A percentile compares a stretch with the other conserved stretches of the same genome.
Conservation (phyloP, 2,797 vertebrate species). For the Manis javanica region DNA sequence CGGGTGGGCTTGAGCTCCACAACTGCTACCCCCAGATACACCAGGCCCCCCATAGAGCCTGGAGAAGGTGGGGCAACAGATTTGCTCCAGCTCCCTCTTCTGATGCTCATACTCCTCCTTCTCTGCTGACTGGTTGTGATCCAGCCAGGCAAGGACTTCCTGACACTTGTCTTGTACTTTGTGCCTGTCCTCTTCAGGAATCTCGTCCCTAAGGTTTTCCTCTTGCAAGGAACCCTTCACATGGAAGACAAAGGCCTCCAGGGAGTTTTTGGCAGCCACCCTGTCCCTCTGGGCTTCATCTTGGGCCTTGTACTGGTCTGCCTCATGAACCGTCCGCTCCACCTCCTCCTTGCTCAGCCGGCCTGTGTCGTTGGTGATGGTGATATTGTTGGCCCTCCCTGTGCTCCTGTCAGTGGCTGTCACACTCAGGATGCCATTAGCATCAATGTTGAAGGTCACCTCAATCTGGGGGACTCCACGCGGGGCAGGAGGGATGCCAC, state of each 20-base stretch:
- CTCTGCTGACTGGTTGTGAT: conserved; percentile 73
- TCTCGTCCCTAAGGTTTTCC: conserved; percentile 74
- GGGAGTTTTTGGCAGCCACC: conserved; percentile 81
- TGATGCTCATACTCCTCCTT: conserved; percentile 77
- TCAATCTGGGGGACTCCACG: conserved; percentile 88
- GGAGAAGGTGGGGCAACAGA: conserved; percentile 74
- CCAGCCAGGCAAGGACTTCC: conserved; percentile 79
- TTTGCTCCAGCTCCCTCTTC: conserved; percentile 73
- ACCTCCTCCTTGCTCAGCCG: conserved; percentile 84
- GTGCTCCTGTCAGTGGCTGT: conserved; percentile 81
- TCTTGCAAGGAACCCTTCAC: conserved; percentile 74
- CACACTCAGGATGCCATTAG: conserved; percentile 88
- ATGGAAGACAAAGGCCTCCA: conserved; percentile 82
- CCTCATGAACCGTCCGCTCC: conserved; percentile 81
- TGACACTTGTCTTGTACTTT: conserved; percentile 78
- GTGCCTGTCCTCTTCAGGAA: conserved; percentile 69
- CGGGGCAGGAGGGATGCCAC: conserved; percentile 86
- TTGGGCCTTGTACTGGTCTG: conserved; percentile 80
- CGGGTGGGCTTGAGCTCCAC: conserved; percentile 17
- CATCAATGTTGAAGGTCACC: conserved; percentile 88
- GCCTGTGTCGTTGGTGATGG: conserved; percentile 83
- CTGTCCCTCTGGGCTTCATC: conserved; percentile 81
- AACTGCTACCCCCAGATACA: conserved; percentile 19
- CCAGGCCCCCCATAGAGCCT: conserved; percentile 52
- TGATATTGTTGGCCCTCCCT: conserved; percentile 82